phyloP scores from a whole-genome alignment of 2,888 invertebrate species.

The Acronicta leporina region DNA sequence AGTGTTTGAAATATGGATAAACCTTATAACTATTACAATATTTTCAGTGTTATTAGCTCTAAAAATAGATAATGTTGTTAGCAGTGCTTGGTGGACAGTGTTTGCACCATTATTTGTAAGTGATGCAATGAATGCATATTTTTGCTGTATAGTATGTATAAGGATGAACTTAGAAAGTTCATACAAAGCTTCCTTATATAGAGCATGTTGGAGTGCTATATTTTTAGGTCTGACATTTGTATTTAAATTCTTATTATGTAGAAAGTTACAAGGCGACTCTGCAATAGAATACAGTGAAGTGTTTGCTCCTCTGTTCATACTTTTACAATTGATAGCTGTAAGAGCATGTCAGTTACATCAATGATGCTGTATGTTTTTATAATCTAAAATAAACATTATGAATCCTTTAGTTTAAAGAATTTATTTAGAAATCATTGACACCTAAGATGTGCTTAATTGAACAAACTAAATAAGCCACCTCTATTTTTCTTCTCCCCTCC shows the following conservation, averaged over 20 bases:
- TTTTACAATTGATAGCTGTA: constrained; percentile 96
- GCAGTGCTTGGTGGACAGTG: constrained; percentile 95
- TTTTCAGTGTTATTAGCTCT: constrained; percentile 95
- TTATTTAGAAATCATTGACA: constrained; percentile 33
- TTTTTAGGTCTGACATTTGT: constrained; percentile 95
- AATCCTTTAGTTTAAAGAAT: constrained; percentile 17
- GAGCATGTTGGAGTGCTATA: constrained; percentile 95
- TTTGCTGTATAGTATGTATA: constrained; percentile 98
- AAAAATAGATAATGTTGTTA: constrained; percentile 91
- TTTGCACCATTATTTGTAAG: constrained; percentile 97
- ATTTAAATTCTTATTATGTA: constrained; percentile 97
- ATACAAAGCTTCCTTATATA: constrained; percentile 93
- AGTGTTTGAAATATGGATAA: constrained; percentile 98
- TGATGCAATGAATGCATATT: constrained; percentile 97
- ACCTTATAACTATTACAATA: constrained; percentile 94
- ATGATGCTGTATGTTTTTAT: constrained; percentile 59
- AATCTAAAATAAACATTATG: constrained; percentile 39
- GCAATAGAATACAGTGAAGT: constrained; percentile 97
- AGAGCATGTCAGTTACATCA: constrained; percentile 96
- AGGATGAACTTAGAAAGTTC: constrained; percentile 95
- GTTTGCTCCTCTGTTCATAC: constrained; percentile 96
- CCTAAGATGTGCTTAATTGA: constrained; percentile 52
- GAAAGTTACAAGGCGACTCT: constrained; percentile 94
- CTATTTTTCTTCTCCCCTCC: constrained; percentile 75
- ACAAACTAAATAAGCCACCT: constrained; percentile 81